A percentile compares a stretch with the other conserved stretches of the same genome.
Evolutionary conservation across 2,888 invertebrate genomes (phyloP).

Genomic region (Tachystola acroxantha): DNA sequence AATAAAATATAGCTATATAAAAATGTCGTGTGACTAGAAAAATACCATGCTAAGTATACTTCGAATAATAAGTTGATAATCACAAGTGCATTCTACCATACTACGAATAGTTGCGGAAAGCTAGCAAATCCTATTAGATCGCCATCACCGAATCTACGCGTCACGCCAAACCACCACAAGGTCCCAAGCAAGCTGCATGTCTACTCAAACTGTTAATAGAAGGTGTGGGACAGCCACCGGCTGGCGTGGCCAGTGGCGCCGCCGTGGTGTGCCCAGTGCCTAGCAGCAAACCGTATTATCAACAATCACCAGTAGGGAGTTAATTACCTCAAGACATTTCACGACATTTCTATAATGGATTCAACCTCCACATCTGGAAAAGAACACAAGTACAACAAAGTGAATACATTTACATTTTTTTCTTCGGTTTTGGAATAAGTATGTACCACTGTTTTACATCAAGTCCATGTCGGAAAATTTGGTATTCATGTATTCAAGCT

Average conservation of each 20-base stretch:
- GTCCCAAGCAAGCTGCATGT: conserved; percentile 65
- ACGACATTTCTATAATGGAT: conserved; percentile 75
- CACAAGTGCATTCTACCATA: conserved; percentile 20
- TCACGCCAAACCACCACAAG: conserved; percentile 44
- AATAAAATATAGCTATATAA: conserved; percentile 10
- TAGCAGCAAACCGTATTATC: conserved; percentile 60
- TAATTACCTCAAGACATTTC: conserved; percentile 78
- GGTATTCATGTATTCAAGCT: background rate
- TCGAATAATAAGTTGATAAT: conserved; percentile 1
- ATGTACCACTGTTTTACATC: conserved; percentile 73
- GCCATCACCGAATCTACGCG: conserved; percentile 52
- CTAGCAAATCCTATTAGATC: conserved; percentile 8
- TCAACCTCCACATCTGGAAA: conserved; percentile 78
- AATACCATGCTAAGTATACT: conserved; percentile 19
- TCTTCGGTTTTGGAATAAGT: conserved; percentile 36
- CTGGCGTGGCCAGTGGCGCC: conserved; percentile 10
- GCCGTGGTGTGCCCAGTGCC: conserved; percentile 28
- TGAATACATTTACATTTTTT: conserved; percentile 56
- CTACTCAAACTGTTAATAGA: conserved; percentile 55
- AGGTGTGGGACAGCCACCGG: conserved; percentile 5
- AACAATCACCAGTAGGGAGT: conserved; percentile 76
- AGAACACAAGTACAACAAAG: conserved; percentile 79
- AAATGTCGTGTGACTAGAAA: conserved; percentile 14
- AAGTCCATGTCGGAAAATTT: conserved; percentile 54
- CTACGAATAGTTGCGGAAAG: conserved; percentile 9